Conservation (phyloP, 2,113 vertebrate species). For the Procapra przewalskii region DNA sequence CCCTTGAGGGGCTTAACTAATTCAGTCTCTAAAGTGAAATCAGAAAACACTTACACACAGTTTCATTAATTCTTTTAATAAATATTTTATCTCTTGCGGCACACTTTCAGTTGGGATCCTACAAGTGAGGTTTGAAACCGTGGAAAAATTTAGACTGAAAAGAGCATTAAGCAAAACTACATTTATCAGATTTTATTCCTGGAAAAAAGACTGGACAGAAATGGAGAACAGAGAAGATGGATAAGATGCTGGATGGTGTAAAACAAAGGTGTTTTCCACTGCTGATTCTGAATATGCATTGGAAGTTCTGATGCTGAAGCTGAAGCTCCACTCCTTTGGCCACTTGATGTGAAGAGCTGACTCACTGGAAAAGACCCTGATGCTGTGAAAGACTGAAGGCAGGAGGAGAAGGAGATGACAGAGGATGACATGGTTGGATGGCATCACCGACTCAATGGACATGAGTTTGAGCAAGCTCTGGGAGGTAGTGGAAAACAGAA, state of each 20-base stretch:
- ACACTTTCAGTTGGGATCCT: neutral
- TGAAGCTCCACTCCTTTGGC: neutral
- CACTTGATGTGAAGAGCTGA: neutral
- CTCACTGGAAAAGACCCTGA: neutral
- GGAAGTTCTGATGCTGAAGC: neutral
- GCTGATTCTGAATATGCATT: neutral
- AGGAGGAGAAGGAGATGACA: neutral
- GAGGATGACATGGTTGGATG: neutral
- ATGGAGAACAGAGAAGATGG: neutral
- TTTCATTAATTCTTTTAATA: constrained; percentile 1
- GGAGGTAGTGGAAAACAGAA: neutral
- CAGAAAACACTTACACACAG: neutral
- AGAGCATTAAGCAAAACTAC: neutral
- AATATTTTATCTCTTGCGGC: neutral
- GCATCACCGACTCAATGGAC: neutral
- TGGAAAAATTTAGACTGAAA: neutral
- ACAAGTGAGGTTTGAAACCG: neutral
- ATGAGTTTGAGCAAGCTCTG: neutral
- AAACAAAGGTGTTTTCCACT: neutral
- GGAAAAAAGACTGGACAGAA: neutral
- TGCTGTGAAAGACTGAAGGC: neutral
- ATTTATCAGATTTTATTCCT: neutral
- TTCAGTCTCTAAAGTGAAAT: constrained; percentile 10
- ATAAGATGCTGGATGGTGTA: fast-evolving
- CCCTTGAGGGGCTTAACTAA: neutral